Percentiles rank a stretch among this genome's conserved stretches.
phyloP scores from a whole-genome alignment of 2,797 vertebrate genomes.

The Ammospiza maritima region DNA sequence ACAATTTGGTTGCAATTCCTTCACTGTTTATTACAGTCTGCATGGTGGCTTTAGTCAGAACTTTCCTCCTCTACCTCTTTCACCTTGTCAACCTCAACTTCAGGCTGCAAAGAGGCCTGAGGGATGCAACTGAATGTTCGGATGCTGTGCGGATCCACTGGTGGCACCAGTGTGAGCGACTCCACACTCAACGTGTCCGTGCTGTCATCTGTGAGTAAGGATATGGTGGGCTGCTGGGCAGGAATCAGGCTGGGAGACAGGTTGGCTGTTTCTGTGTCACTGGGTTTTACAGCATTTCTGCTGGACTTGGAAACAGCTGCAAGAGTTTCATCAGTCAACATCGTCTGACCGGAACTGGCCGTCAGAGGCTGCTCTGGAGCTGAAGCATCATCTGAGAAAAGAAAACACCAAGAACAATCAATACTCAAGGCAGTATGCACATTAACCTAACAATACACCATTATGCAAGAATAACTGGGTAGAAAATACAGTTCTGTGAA shows the following conservation, averaged over 20 bases:
- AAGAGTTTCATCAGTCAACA: constrained; percentile 44
- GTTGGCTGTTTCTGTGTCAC: constrained; percentile 70
- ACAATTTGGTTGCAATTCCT: neutral
- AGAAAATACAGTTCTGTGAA: neutral
- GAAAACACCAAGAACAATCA: constrained; percentile 38
- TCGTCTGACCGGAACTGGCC: constrained; percentile 66
- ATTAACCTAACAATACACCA: neutral
- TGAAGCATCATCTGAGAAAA: constrained; percentile 77
- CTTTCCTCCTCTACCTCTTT: neutral
- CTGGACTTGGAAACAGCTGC: constrained; percentile 39
- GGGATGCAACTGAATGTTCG: constrained; percentile 76
- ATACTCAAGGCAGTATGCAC: neutral
- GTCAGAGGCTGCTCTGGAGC: constrained; percentile 79
- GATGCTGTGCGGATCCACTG: constrained; percentile 86
- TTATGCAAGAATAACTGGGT: neutral
- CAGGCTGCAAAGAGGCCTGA: constrained; percentile 19
- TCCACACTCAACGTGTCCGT: constrained; percentile 88
- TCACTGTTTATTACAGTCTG: neutral
- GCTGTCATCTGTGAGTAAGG: constrained; percentile 86
- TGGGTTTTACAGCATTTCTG: constrained; percentile 55
- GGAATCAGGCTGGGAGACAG: constrained; percentile 95
- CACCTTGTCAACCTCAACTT: neutral
- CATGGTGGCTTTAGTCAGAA: neutral
- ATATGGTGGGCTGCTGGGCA: constrained; percentile 93
- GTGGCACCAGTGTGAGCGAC: constrained; percentile 91